Evolutionary conservation across 2,888 invertebrate genomes (phyloP).

Genomic region (Myathropa florea): DNA sequence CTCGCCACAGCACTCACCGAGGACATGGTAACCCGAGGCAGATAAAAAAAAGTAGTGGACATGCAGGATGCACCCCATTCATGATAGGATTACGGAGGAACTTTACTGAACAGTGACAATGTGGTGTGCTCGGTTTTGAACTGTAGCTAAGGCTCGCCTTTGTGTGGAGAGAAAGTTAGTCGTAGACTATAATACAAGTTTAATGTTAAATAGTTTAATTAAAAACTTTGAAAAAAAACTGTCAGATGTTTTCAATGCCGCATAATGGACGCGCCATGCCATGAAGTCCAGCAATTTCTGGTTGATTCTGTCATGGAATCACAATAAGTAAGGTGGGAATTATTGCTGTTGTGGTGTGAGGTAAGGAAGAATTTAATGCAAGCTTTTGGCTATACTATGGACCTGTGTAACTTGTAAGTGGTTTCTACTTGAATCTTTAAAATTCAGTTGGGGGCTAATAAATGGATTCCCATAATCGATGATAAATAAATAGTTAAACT

Average conservation of each 20-base stretch:
- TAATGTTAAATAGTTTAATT: conserved; percentile 9
- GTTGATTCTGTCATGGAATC: too few relatives aligned
- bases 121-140: conserved; percentile 9
- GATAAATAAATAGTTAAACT: too few relatives aligned
- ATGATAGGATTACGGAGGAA: conserved; percentile 27
- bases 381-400: too few relatives aligned
- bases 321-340: too few relatives aligned
- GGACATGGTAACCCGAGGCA: not conserved
- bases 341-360: too few relatives aligned
- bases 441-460: too few relatives aligned
- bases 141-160: conserved; percentile 2
- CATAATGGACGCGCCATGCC: too few relatives aligned
- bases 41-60: not conserved
- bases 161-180: not conserved
- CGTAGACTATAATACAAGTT: not conserved
- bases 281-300: too few relatives aligned
- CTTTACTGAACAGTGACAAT: conserved; percentile 38
- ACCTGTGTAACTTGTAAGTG: too few relatives aligned
- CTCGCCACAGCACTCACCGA: conserved; percentile 3
- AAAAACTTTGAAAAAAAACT: not conserved
- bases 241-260: not conserved
- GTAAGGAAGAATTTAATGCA: too few relatives aligned
- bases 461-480: too few relatives aligned
- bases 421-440: too few relatives aligned
- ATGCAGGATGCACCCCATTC: conserved; percentile 4